Conservation (phyloP, 2,113 vertebrate genomes). For the Diadophis punctatus region DNA sequence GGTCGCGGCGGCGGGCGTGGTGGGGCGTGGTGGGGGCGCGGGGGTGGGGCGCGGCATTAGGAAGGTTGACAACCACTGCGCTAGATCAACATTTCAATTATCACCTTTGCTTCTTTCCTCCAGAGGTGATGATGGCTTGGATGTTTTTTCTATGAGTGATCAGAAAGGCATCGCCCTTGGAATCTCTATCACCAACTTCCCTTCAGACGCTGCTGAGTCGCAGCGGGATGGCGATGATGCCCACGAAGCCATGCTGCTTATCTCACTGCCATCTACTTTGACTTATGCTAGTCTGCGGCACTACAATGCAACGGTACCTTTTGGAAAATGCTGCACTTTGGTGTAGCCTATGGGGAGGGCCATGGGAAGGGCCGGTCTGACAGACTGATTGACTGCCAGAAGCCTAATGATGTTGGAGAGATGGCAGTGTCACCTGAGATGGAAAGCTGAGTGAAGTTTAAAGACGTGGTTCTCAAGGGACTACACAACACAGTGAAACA, state of each 20-base stretch:
- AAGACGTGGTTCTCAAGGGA: not conserved
- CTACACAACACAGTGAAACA: not conserved
- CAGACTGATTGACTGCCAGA: not conserved
- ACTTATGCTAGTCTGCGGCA: slow-evolving; percentile 76
- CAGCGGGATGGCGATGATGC: slow-evolving; percentile 87
- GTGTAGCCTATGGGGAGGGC: not conserved
- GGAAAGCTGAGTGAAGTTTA: not conserved
- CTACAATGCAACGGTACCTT: slow-evolving; percentile 38
- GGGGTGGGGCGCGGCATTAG: too few species aligned
- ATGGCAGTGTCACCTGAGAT: not conserved
- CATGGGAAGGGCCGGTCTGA: not conserved
- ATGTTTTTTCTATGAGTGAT: slow-evolving; percentile 81
- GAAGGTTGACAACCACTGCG: too few species aligned
- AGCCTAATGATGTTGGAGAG: not conserved
- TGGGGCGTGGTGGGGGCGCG: too few species aligned
- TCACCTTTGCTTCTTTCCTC: not conserved
- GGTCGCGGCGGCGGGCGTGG: too few species aligned
- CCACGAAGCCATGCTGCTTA: slow-evolving; percentile 81
- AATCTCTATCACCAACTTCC: slow-evolving; percentile 81
- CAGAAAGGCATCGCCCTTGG: slow-evolving; percentile 85
- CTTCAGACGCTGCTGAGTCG: slow-evolving; percentile 73
- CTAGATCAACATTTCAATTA: not conserved
- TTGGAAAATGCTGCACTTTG: not conserved
- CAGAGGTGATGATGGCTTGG: slow-evolving; percentile 72
- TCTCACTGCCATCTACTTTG: slow-evolving; percentile 77